Conservation (phyloP, 1,140 invertebrate species). For the Acromyrmex charruanus region DNA sequence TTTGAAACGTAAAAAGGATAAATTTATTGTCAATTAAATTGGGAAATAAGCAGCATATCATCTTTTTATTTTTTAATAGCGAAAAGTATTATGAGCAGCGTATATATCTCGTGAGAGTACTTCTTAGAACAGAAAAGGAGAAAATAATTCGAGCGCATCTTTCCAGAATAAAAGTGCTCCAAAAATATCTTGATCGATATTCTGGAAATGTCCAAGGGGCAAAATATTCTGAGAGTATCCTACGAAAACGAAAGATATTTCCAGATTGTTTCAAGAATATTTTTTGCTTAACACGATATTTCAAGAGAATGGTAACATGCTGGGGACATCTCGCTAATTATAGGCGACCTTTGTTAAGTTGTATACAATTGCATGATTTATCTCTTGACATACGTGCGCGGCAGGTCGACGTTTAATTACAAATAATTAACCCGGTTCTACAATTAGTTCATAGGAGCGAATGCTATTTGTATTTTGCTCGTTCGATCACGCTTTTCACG, state of each 20-base stretch:
- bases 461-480: conserved; percentile 4
- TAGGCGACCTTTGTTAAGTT: background rate
- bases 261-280: background rate
- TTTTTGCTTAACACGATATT: background rate
- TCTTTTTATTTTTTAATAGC: background rate
- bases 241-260: background rate
- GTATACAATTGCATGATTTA: background rate
- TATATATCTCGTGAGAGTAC: background rate
- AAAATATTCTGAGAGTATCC: background rate
- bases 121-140: background rate
- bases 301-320: background rate
- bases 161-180: background rate
- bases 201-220: background rate
- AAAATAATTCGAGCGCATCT: background rate
- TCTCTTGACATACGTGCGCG: background rate
- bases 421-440: conserved; percentile 30
- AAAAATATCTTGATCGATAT: conserved; percentile 10
- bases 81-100: background rate
- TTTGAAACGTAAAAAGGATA: background rate
- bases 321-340: conserved; percentile 3
- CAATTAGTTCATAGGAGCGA: conserved; percentile 27
- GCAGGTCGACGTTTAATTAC: conserved; percentile 20
- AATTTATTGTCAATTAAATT: background rate
- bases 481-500: conserved; percentile 64
- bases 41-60: background rate